A percentile compares a stretch with the other conserved stretches of the same genome.
Conservation (phyloP, 1,140 invertebrate species). For the Antheraea mylitta region DNA sequence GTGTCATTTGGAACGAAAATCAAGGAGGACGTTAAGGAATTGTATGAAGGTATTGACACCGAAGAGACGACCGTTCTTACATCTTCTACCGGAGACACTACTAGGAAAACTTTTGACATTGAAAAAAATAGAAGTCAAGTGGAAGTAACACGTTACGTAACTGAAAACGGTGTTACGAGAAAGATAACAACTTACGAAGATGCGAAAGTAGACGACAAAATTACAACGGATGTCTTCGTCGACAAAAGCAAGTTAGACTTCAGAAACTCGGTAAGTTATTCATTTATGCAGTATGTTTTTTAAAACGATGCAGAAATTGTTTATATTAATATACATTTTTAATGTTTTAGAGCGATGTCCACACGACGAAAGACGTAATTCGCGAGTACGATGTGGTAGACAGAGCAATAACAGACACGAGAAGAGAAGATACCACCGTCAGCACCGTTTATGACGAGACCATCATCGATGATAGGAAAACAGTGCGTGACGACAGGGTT, state of each 20-base stretch:
- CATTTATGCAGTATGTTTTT: neutral
- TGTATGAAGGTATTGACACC: slow-evolving; percentile 70
- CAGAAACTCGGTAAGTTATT: slow-evolving; percentile 74
- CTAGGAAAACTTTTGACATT: slow-evolving; percentile 71
- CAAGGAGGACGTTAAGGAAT: slow-evolving; percentile 71
- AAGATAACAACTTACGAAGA: slow-evolving; percentile 77
- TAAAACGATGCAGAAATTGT: neutral
- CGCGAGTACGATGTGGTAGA: slow-evolving; percentile 75
- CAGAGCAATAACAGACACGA: slow-evolving; percentile 66
- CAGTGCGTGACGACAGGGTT: slow-evolving; percentile 66
- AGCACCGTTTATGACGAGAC: slow-evolving; percentile 71
- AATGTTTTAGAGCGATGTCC: slow-evolving; percentile 71
- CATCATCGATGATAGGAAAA: slow-evolving; percentile 68
- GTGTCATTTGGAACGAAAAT: slow-evolving; percentile 70
- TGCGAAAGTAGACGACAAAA: slow-evolving; percentile 74
- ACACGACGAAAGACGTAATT: slow-evolving; percentile 67
- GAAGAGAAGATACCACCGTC: slow-evolving; percentile 55
- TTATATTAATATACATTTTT: slow-evolving; percentile 17
- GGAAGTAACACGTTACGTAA: slow-evolving; percentile 74
- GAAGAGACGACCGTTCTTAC: slow-evolving; percentile 62
- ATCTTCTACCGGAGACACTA: slow-evolving; percentile 60
- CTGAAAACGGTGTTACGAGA: slow-evolving; percentile 75
- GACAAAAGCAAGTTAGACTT: slow-evolving; percentile 76
- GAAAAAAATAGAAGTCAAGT: slow-evolving; percentile 75
- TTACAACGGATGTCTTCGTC: slow-evolving; percentile 74